Conservation (phyloP, 2,888 invertebrate genomes). For the Thyatira batis region DNA sequence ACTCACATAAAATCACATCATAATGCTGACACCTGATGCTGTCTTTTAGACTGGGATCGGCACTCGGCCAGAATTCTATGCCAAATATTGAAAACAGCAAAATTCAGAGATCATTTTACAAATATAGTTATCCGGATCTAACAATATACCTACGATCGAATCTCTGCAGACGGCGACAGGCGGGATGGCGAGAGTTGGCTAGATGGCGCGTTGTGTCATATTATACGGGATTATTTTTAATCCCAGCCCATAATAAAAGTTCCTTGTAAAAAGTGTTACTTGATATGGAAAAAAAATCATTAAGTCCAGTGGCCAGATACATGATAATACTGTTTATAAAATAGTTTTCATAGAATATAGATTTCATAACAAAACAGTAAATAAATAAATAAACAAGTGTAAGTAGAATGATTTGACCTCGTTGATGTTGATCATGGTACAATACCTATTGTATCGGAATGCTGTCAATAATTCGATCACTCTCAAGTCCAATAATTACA, state of each 20-base stretch:
- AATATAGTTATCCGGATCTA: not conserved
- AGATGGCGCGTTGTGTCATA: not conserved
- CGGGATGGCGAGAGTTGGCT: not conserved
- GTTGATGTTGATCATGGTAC: not conserved
- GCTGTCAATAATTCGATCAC: not conserved
- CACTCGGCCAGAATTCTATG: constrained; percentile 27
- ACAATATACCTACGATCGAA: too few species aligned
- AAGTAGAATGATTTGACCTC: not conserved
- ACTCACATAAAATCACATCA: constrained; percentile 1
- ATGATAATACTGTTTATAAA: not conserved
- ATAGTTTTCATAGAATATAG: not conserved
- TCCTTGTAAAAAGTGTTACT: too few species aligned
- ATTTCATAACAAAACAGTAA: not conserved
- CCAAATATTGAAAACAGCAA: constrained; percentile 17
- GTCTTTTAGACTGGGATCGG: constrained; percentile 9
- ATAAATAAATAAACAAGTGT: not conserved
- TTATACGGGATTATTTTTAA: too few species aligned
- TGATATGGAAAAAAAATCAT: not conserved
- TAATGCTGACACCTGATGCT: constrained; percentile 11
- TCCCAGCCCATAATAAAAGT: too few species aligned
- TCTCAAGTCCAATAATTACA: not conserved
- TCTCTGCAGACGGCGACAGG: too few species aligned
- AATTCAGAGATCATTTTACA: constrained; percentile 1
- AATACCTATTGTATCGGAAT: not conserved
- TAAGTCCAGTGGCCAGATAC: not conserved